Base-by-base conservation (phyloP, 2,888 invertebrate species). In the Bhutanitis thaidina region DNA sequence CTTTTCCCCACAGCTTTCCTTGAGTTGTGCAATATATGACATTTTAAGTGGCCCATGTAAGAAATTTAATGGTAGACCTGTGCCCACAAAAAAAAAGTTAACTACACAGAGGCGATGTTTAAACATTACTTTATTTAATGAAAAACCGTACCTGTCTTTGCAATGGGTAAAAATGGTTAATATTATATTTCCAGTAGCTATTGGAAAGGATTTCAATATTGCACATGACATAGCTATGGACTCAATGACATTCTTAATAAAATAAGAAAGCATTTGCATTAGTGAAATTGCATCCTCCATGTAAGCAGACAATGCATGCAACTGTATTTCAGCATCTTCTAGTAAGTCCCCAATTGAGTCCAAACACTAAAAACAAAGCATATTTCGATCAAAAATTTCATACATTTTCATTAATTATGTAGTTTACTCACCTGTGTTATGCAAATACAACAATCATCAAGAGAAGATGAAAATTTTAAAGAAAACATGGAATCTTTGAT, bases 101-200 rank as follows among this genome's bases (percentile, higher is more conserved):
- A n/a, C n/a, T n/a, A n/a, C n/a, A n/a, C n/a, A n/a, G n/a, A n/a
- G n/a, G n/a, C n/a, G n/a, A n/a, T n/a, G n/a, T n/a, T n/a, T n/a
- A n/a, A n/a, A n/a, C n/a, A n/a, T n/a, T n/a, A n/a, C n/a, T n/a
- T n/a, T n/a, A n/a, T n/a, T n/a, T n/a, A 32, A 10, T 14, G 8
- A 12, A 12, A 10, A 56, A 32, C 54, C 49, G 56, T 62, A 90
- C 90, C 91, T 91, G 34, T 89, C 76, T 57, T 80, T 90, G 62
- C 91, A 91, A 62, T 91, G 90, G 50, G 65, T 68, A 58, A 90
- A 90, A 20, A 90, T 78, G 47, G 68, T 62, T 36, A 72, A 62
- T 36, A 91, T 69, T 37, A 91, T 82, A 12, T 65, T 64, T 13
- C 79, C 80, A 4, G 83, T 76, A 3, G 65, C 58, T 0, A 59